These are phyloP conservation scores for Panzeria rudis DNA, from an alignment of 2,888 invertebrate genomes.

Conservation along the genomic window DNA sequence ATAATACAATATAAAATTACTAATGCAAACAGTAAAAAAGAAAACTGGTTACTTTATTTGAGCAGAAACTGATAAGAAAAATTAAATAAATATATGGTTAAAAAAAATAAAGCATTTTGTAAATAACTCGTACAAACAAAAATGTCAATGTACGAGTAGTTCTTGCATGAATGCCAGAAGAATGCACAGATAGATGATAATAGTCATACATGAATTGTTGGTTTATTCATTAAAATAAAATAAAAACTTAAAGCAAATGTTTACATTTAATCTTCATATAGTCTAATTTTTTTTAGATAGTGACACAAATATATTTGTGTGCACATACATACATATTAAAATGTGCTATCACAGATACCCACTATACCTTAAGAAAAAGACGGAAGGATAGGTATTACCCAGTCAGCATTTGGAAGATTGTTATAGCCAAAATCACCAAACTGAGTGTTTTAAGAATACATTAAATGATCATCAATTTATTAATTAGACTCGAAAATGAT, in stretches of 20 bases:
- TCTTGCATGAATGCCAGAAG: constrained; percentile 35
- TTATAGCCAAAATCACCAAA: too few species aligned
- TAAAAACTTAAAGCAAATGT: constrained; percentile 26
- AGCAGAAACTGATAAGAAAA: constrained; percentile 52
- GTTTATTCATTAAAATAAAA: constrained; percentile 8
- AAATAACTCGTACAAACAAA: constrained; percentile 51
- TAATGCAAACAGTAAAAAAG: constrained; percentile 27
- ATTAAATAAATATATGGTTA: constrained; percentile 2
- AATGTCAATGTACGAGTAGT: background rate
- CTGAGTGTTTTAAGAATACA: too few species aligned
- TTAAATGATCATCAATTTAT: too few species aligned
- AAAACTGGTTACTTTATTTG: constrained; percentile 54
- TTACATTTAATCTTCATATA: constrained; percentile 21
- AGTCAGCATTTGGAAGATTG: too few species aligned
- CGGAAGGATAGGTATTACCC: too few species aligned
- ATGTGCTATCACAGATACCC: background rate
- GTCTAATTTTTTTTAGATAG: background rate
- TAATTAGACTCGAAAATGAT: too few species aligned
- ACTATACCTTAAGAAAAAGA: too few species aligned
- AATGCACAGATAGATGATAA: background rate
- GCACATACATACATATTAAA: background rate
- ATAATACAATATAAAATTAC: constrained; percentile 40
- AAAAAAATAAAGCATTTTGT: constrained; percentile 9
- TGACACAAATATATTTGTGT: background rate
- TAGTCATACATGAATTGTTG: background rate